These are phyloP conservation scores for Brachypodius melanocephalos DNA, from an alignment of 2,113 vertebrate genomes.

Conservation along the genomic window DNA sequence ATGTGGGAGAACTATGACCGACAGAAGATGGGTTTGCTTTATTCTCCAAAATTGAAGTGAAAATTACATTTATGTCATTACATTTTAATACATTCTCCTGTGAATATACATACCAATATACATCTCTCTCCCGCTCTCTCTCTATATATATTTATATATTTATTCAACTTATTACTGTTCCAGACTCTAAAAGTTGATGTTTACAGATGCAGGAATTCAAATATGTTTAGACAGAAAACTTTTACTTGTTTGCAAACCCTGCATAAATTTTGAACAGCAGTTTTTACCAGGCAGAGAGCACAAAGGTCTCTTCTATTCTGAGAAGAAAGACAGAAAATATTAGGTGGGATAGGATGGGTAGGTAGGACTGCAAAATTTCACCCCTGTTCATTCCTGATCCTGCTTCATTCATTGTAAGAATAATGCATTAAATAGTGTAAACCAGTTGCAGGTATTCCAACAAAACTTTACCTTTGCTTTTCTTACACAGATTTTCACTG, in stretches of 20 bases:
- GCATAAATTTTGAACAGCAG: background rate
- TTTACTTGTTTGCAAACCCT: background rate
- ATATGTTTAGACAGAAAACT: background rate
- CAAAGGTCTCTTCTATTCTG: background rate
- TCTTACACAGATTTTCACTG: background rate
- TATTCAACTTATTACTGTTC: background rate
- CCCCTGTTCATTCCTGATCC: background rate
- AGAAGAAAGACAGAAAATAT: background rate
- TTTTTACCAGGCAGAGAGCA: background rate
- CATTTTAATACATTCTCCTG: background rate
- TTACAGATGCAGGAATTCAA: conserved; percentile 16
- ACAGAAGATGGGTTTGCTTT: conserved; percentile 19
- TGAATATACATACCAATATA: background rate
- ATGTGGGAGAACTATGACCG: background rate
- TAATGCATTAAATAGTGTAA: background rate
- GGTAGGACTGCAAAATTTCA: background rate
- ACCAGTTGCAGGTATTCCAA: background rate
- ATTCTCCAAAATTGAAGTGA: conserved; percentile 39
- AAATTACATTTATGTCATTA: conserved; percentile 30
- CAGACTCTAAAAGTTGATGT: background rate
- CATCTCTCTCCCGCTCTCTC: background rate
- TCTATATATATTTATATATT: background rate
- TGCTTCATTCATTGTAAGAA: background rate
- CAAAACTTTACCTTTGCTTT: background rate
- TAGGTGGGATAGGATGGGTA: background rate